These are phyloP conservation scores for Dromius quadrimaculatus DNA, from an alignment of 2,888 invertebrate genomes.

Conservation along the genomic window DNA sequence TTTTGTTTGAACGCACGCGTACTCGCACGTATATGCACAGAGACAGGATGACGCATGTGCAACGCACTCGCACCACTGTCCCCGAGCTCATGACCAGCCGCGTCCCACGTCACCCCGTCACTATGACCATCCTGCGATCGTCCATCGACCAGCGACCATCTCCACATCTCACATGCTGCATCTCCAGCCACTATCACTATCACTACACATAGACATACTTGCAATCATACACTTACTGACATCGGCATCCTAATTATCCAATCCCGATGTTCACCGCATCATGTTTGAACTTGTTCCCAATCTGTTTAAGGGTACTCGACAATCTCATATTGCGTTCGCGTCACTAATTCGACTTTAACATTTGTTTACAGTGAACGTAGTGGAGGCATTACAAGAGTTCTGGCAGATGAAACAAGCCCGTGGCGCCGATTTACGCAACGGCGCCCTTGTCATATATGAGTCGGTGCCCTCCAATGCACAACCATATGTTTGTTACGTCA, in stretches of 20 bases:
- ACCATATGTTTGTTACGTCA: slow-evolving; percentile 95
- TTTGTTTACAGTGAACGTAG: slow-evolving; percentile 84
- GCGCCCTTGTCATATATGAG: slow-evolving; percentile 94
- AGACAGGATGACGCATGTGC: slow-evolving; percentile 9
- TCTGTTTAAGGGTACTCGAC: slow-evolving; percentile 10
- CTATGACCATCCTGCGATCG: too few species aligned
- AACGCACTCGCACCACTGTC: slow-evolving; percentile 6
- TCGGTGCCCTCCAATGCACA: slow-evolving; percentile 91
- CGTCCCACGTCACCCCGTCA: slow-evolving; percentile 9
- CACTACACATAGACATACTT: background rate
- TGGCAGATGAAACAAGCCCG: slow-evolving; percentile 97
- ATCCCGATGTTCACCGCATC: background rate
- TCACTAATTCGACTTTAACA: background rate
- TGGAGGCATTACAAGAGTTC: slow-evolving; percentile 95
- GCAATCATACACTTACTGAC: background rate
- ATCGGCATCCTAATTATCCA: background rate
- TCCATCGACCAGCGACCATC: background rate
- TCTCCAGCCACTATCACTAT: background rate
- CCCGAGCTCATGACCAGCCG: background rate
- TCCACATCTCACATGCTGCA: background rate
- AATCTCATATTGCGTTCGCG: background rate
- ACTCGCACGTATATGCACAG: slow-evolving; percentile 12
- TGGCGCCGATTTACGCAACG: slow-evolving; percentile 86
- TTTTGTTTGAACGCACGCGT: slow-evolving; percentile 57
- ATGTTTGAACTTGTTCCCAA: slow-evolving; percentile 4